A percentile compares a stretch with the other conserved stretches of the same genome.
Conservation (phyloP, 2,113 vertebrate species). For the Nothoprocta perdicaria region DNA sequence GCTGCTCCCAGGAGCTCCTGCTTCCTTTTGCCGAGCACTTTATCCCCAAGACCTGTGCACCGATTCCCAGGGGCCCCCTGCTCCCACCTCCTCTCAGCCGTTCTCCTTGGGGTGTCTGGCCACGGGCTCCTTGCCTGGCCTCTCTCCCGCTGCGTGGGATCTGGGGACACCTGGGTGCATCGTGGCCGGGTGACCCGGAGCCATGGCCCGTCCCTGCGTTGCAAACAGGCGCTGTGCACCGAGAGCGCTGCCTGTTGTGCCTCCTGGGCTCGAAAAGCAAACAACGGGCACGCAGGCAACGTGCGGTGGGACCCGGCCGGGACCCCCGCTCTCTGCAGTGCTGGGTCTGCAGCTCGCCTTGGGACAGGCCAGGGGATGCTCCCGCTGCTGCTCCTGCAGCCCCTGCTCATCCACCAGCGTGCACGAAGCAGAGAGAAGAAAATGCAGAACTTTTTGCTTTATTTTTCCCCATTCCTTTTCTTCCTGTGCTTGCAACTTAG, state of each 20-base stretch:
- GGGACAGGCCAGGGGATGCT: neutral
- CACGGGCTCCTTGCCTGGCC: neutral
- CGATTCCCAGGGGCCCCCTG: neutral
- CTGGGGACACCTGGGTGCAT: neutral
- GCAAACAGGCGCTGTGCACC: neutral
- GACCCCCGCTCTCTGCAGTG: neutral
- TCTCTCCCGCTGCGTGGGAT: too few species aligned
- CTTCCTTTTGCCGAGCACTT: neutral
- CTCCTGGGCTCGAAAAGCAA: neutral
- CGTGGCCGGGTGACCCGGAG: neutral
- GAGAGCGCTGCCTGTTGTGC: neutral
- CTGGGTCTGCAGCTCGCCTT: neutral
- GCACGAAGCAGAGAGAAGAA: neutral
- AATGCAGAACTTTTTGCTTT: neutral
- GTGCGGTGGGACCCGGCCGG: accelerated
- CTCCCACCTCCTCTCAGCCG: neutral
- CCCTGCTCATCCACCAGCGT: neutral
- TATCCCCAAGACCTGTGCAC: neutral
- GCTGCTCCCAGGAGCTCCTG: neutral
- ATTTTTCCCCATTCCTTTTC: neutral
- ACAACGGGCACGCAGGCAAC: accelerated
- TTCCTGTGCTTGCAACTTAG: neutral
- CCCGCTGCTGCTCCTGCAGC: neutral
- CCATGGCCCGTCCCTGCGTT: accelerated
- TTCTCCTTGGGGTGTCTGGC: neutral